These are phyloP conservation scores for Lasiurus cinereus DNA, from an alignment of 2,113 vertebrate genomes.

Conservation along the genomic window DNA sequence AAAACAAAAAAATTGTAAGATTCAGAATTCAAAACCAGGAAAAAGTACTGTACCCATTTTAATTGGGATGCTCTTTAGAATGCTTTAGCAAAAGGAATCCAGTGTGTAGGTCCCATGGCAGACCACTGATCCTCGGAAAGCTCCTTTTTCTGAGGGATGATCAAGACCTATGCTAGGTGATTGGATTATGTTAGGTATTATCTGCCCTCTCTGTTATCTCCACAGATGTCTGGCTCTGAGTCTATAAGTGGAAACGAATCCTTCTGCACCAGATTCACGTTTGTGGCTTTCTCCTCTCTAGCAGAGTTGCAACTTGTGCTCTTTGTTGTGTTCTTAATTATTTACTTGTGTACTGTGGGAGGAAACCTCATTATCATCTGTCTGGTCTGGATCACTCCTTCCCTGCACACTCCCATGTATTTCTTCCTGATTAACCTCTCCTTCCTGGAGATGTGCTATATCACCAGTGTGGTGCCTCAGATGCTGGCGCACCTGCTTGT, in stretches of 20 bases:
- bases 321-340: constrained; percentile 63
- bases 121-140: background rate
- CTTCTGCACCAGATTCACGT: constrained; percentile 65
- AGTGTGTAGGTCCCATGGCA: background rate
- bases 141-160: background rate
- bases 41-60: background rate
- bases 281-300: constrained; percentile 76
- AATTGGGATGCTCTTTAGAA: background rate
- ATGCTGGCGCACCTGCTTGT: constrained; percentile 73
- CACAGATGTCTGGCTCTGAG: constrained; percentile 45
- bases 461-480: constrained; percentile 77
- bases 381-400: constrained; percentile 55
- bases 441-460: constrained; percentile 77
- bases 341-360: constrained; percentile 67
- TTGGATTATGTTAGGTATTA: background rate
- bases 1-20: background rate
- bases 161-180: background rate
- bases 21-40: background rate
- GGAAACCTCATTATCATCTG: constrained; percentile 76
- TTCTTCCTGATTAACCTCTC: constrained; percentile 80
- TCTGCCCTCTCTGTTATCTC: background rate
- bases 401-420: constrained; percentile 80
- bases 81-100: background rate
- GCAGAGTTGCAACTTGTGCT: constrained; percentile 69
- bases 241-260: constrained; percentile 56